Percentiles rank a stretch among this genome's conserved stretches.
These are phyloP conservation scores for Epinephelus lanceolatus DNA, from an alignment of 2,113 vertebrate species.

Conservation along the genomic window DNA sequence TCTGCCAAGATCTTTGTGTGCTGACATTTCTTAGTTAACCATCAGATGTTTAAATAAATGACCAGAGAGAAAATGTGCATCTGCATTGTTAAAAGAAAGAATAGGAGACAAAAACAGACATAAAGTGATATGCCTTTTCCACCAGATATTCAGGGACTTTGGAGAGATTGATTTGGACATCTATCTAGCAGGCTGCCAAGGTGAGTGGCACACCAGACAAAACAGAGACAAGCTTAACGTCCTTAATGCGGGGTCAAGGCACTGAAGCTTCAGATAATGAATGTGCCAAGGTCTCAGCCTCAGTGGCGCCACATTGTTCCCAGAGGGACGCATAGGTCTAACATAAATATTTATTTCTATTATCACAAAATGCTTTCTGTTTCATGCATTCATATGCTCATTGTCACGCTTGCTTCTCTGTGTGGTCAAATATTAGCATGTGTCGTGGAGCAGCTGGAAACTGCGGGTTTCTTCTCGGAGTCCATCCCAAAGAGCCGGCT, in stretches of 20 bases:
- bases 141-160: constrained; percentile 92
- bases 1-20: background rate
- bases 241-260: constrained; percentile 26
- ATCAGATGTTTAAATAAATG: background rate
- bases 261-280: constrained; percentile 29
- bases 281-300: constrained; percentile 43
- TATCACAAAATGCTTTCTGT: constrained; percentile 13
- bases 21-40: background rate
- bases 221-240: constrained; percentile 41
- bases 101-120: background rate
- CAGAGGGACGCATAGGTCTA: background rate
- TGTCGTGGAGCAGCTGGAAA: constrained; percentile 89
- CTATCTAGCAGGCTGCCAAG: constrained; percentile 84
- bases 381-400: background rate
- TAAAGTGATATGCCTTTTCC: background rate
- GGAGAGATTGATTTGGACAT: constrained; percentile 88
- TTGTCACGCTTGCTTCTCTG: constrained; percentile 4
- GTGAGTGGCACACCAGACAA: constrained; percentile 70
- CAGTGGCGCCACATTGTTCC: constrained; percentile 18
- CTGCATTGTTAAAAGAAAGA: background rate
- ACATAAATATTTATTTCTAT: constrained; percentile 50
- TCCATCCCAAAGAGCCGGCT: constrained; percentile 87
- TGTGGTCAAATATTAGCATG: constrained; percentile 74
- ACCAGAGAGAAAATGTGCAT: background rate
- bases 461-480: constrained; percentile 88